A percentile compares a stretch with the other conserved stretches of the same genome.
Evolutionary conservation across 2,888 invertebrate genomes (phyloP).

Genomic region (Biston stratarius): DNA sequence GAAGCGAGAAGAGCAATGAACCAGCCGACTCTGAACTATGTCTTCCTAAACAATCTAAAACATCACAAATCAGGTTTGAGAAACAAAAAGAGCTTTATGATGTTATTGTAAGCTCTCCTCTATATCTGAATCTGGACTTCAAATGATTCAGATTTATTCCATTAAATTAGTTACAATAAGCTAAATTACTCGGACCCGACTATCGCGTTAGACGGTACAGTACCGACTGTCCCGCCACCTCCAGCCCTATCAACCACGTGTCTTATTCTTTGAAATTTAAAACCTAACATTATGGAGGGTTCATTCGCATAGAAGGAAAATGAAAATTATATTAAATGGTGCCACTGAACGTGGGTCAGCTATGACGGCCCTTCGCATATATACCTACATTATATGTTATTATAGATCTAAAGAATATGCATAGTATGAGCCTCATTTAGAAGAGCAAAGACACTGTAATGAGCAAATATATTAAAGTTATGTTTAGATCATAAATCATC

Average conservation of each 20-base stretch:
- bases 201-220: no score
- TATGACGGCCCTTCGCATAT: neutral
- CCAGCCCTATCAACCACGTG: no score
- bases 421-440: neutral
- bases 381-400: no score
- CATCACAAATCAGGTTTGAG: neutral
- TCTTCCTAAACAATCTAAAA: neutral
- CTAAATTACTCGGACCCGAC: no score
- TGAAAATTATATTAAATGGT: neutral
- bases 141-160: no score
- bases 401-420: neutral
- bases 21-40: neutral
- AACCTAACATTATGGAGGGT: neutral
- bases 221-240: no score
- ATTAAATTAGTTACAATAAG: no score
- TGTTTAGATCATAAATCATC: conserved; percentile 1
- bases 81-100: neutral
- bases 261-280: no score
- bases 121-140: no score
- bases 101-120: no score
- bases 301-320: neutral
- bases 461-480: neutral
- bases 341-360: neutral
- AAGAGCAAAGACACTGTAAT: neutral
- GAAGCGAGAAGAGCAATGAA: conserved; percentile 67